These are phyloP conservation scores for pig (Sus scrofa) DNA, from an alignment of 2,113 vertebrate species.

Conservation along the genomic window T2T-Sscrofa CM000812.6:91769501-91770000, in stretches of 20 bases:
- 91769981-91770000: neutral
- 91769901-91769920: constrained; percentile 46
- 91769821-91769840: constrained; percentile 41
- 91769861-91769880: constrained; percentile 67
- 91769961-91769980: neutral
- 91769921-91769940: neutral
- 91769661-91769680: constrained; percentile 5
- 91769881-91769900: constrained; percentile 52
- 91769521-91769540: neutral
- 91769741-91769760: neutral
- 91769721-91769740: constrained; percentile 42
- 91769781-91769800: constrained; percentile 32
- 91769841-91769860: constrained; percentile 57
- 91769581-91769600: constrained; percentile 69
- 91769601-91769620: constrained; percentile 55
- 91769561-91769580: constrained; percentile 56
- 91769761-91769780: neutral
- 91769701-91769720: constrained; percentile 9
- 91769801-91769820: constrained; percentile 5
- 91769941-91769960: constrained; percentile 62
- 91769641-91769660: constrained; percentile 68
- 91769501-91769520: constrained; percentile 46
- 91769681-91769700: constrained; percentile 68
- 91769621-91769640: constrained; percentile 64
- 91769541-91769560: neutral